phyloP scores from a whole-genome alignment of 1,140 invertebrate species.

The Palaemon carinicauda region DNA sequence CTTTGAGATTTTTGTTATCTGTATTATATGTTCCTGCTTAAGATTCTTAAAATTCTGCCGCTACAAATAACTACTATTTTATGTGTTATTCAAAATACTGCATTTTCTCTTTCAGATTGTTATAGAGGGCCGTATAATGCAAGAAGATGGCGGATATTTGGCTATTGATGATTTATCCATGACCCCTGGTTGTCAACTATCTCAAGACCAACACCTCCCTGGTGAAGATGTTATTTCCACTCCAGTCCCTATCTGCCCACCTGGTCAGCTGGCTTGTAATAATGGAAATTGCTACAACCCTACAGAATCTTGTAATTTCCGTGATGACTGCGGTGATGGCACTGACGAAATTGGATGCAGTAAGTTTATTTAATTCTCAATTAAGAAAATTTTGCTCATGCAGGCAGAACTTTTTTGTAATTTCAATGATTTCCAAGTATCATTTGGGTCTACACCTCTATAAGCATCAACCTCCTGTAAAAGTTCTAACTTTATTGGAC shows the following conservation, averaged over 20 bases:
- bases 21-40: neutral
- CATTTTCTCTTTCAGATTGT: neutral
- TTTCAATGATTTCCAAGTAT: too few species aligned
- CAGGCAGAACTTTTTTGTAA: too few species aligned
- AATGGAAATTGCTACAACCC: slow-evolving; percentile 38
- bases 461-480: too few species aligned
- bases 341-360: slow-evolving; percentile 36
- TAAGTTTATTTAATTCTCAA: slow-evolving; percentile 1
- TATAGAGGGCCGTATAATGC: neutral
- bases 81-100: too few species aligned
- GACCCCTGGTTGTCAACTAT: slow-evolving; percentile 7
- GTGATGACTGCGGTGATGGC: slow-evolving; percentile 38
- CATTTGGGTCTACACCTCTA: too few species aligned
- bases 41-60: neutral
- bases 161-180: slow-evolving; percentile 38
- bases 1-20: neutral
- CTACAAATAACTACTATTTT: neutral
- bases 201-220: slow-evolving; percentile 7
- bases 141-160: neutral
- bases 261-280: slow-evolving; percentile 4
- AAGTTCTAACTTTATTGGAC: too few species aligned
- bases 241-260: slow-evolving; percentile 9
- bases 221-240: slow-evolving; percentile 27
- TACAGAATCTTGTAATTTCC: slow-evolving; percentile 29
- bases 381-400: neutral